Evolutionary conservation across 2,888 invertebrate genomes (phyloP), one percentile per base, ranked within the genome.

Genomic region (Ochropleura plecta): DNA sequence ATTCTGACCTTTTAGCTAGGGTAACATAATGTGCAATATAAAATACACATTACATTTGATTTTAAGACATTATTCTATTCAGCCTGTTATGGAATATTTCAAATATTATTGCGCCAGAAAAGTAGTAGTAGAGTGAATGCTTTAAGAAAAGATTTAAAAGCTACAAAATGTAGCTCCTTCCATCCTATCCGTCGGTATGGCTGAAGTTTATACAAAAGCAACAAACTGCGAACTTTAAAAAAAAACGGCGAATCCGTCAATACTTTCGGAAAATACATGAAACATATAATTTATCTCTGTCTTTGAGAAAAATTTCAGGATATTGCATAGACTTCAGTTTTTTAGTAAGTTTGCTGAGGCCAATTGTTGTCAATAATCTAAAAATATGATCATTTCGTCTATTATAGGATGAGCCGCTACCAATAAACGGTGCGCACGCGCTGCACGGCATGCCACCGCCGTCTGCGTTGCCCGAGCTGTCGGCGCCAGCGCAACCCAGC

Each of bases 401-500:
- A 42, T 85, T 89, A 86, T 68, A 96, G 96, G 95, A 95, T 68
- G 95, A 96, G 86, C 95, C 95, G 1, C 86, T 96, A 83, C 96
- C 97, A 53, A 91, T 97, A 30, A 93, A 92, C 74, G 94, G 94
- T 78, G 97, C 97, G 7, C 96, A 96, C 83, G 96, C 96, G 6
- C 88, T 96, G 77, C 96, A 95, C 81, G 96, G 93, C 8, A 86
- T 90, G 5, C 91, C 93, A 0, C 94, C 94, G 0, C 88, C 90
- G 16, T 85, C 91, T 40, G 86, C 86, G n/a, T 81, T 89, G 48
- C 79, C 82, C 16, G 82, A 88, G n/a, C 18, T 62, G 62, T 62
- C 44, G n/a, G 62, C 44, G 65, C 70, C 88, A 7, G 81, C 81
- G 76, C 85, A 85, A 69, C 65, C 92, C 84, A 83, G 81, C 86